These are phyloP conservation scores for Castor canadensis DNA, from an alignment of 2,113 vertebrate species.

Conservation along the genomic window DNA sequence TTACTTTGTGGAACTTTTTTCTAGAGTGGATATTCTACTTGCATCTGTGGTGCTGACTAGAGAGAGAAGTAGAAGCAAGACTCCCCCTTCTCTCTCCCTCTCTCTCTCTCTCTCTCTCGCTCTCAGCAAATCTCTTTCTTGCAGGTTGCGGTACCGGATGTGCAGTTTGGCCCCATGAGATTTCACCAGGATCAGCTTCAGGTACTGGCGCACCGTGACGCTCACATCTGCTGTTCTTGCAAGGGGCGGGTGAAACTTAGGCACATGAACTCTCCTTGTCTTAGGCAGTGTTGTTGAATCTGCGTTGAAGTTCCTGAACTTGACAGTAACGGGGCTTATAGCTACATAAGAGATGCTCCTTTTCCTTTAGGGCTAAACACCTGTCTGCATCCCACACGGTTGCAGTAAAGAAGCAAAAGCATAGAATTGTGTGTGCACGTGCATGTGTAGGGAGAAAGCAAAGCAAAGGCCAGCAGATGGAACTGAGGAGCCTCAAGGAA, in stretches of 20 bases:
- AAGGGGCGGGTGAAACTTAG: not conserved
- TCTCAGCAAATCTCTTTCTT: conserved; percentile 66
- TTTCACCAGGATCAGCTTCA: conserved; percentile 97
- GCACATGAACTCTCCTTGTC: not conserved
- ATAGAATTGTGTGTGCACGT: not conserved
- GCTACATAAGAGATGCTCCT: too few relatives aligned
- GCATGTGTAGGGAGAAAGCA: not conserved
- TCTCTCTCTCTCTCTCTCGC: not conserved
- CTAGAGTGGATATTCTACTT: not conserved
- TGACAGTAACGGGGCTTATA: not conserved
- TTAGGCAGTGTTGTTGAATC: not conserved
- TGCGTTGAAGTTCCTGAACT: not conserved
- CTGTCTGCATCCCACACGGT: not conserved
- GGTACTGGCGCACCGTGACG: conserved; percentile 83
- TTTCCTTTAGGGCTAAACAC: not conserved
- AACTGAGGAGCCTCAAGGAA: not conserved
- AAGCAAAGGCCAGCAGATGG: not conserved
- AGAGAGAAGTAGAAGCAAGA: conserved; percentile 14
- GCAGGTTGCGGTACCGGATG: conserved; percentile 91
- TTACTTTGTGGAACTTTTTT: not conserved
- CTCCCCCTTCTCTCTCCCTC: not conserved
- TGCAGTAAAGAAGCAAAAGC: not conserved
- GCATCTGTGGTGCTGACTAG: not conserved
- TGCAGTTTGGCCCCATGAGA: conserved; percentile 99
- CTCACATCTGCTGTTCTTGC: not conserved